Evolutionary conservation across 2,888 invertebrate species (phyloP).

Genomic region (Sipha maydis): DNA sequence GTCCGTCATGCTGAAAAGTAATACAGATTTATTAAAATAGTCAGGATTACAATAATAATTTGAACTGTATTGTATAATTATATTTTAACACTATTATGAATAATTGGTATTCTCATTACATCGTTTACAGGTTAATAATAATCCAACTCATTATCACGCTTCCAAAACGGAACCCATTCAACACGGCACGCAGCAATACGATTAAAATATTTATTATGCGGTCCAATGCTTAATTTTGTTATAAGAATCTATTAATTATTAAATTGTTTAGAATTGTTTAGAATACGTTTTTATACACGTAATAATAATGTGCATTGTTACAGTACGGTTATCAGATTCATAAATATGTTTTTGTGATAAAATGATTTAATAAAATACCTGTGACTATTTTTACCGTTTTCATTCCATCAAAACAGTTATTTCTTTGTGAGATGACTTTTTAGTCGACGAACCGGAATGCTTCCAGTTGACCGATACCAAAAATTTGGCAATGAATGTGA

Average conservation of each 20-base stretch:
- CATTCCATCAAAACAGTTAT: not conserved
- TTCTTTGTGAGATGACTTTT: not conserved
- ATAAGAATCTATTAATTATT: not conserved
- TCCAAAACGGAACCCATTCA: conserved; percentile 36
- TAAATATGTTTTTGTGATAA: too few relatives aligned
- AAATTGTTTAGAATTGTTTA: not conserved
- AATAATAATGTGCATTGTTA: too few relatives aligned
- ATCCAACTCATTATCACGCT: not conserved
- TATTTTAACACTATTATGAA: not conserved
- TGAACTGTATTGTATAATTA: too few relatives aligned
- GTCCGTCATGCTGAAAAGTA: not conserved
- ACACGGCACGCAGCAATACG: conserved; percentile 44
- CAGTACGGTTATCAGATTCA: not conserved
- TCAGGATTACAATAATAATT: too few relatives aligned
- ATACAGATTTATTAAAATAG: too few relatives aligned
- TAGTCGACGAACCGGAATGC: not conserved
- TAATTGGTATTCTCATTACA: not conserved
- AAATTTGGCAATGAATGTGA: conserved; percentile 49
- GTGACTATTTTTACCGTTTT: not conserved
- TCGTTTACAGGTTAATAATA: not conserved
- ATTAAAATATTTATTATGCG: conserved; percentile 18
- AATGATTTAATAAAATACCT: too few relatives aligned
- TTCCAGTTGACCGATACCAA: conserved; percentile 29
- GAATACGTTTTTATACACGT: not conserved
- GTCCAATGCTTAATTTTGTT: not conserved